phyloP scores from a whole-genome alignment of 2,797 vertebrate species.

The Salmo trutta region DNA sequence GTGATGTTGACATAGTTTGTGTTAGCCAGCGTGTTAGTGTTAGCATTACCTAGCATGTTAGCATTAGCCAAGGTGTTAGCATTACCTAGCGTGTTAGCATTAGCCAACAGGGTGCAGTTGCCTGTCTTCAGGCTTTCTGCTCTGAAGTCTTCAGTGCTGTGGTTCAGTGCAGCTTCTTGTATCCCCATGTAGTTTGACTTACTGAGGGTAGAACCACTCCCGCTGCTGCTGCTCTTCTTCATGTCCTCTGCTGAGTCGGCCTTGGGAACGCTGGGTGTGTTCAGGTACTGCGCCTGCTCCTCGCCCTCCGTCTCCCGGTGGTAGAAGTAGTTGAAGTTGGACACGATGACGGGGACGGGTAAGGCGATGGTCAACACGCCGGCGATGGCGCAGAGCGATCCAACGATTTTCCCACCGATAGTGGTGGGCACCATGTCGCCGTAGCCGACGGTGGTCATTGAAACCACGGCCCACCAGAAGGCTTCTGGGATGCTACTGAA shows the following conservation, averaged over 20 bases:
- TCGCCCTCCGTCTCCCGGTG: constrained; percentile 16
- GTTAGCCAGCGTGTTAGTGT: neutral
- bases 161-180: constrained; percentile 7
- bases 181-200: constrained; percentile 15
- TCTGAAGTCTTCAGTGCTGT: constrained; percentile 11
- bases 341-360: constrained; percentile 9
- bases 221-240: constrained; percentile 10
- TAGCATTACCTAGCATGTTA: too few species aligned
- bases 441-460: constrained; percentile 12
- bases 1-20: constrained; percentile 19
- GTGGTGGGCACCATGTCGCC: constrained; percentile 20
- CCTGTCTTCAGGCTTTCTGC: constrained; percentile 8
- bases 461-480: constrained; percentile 20
- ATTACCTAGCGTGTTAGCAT: neutral
- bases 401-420: constrained; percentile 10
- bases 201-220: constrained; percentile 4
- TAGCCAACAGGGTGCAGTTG: constrained; percentile 7
- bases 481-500: constrained; percentile 19
- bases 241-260: constrained; percentile 7
- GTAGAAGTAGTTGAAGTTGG: constrained; percentile 22
- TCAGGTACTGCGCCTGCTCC: constrained; percentile 21
- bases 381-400: constrained; percentile 14
- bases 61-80: too few species aligned
- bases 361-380: constrained; percentile 19
- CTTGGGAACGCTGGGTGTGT: constrained; percentile 2